Conservation (phyloP, 2,113 vertebrate species). For the Spea multiplicata region DNA sequence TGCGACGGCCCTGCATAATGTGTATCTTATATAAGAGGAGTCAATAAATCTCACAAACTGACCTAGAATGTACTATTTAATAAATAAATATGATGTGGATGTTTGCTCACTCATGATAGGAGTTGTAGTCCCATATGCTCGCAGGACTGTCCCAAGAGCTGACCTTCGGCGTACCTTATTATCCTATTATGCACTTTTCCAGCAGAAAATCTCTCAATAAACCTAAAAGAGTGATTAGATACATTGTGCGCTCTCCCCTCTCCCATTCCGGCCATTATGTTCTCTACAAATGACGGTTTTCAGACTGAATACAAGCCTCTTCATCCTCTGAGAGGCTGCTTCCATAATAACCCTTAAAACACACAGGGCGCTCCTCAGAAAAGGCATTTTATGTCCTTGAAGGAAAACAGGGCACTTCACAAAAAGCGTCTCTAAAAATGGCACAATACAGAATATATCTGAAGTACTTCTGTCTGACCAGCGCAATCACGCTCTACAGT, state of each 20-base stretch:
- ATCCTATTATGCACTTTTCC: too few species aligned
- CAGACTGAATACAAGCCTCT: neutral
- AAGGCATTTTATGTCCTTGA: constrained; percentile 32
- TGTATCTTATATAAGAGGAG: too few species aligned
- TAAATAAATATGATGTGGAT: too few species aligned
- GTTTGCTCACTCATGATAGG: too few species aligned
- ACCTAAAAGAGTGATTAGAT: neutral
- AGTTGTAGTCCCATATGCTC: too few species aligned
- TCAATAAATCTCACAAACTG: too few species aligned
- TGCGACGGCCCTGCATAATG: too few species aligned
- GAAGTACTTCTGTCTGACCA: neutral
- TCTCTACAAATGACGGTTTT: neutral
- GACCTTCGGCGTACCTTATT: too few species aligned
- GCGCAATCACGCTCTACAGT: neutral
- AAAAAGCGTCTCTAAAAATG: constrained; percentile 6
- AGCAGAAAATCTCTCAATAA: too few species aligned
- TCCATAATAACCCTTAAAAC: neutral
- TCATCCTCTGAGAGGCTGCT: neutral
- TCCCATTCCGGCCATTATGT: neutral
- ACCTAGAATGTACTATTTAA: too few species aligned
- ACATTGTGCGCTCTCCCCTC: neutral
- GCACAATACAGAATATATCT: neutral
- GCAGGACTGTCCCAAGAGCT: too few species aligned
- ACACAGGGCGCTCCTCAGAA: neutral
- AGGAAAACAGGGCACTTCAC: constrained; percentile 20